A percentile compares a stretch with the other conserved stretches of the same genome.
Conservation (phyloP, 2,797 vertebrate genomes). For the Sebastes vulpes region DNA sequence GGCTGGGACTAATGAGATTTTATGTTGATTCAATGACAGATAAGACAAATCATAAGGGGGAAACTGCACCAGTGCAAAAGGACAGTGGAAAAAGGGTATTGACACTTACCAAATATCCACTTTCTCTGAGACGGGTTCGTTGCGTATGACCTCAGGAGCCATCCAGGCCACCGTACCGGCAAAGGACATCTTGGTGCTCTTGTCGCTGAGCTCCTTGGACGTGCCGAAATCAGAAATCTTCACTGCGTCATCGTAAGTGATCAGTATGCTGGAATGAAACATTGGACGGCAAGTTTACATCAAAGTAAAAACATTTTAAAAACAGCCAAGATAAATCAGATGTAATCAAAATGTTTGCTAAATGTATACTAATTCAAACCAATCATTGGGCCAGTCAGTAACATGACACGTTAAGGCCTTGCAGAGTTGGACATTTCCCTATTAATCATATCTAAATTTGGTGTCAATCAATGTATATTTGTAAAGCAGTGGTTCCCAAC, state of each 20-base stretch:
- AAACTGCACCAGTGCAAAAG: background rate
- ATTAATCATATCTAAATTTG: background rate
- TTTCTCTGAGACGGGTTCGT: conserved; percentile 97
- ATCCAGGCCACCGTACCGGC: conserved; percentile 99
- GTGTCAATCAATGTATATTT: background rate
- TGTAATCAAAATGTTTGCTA: background rate
- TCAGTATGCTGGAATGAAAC: conserved; percentile 90
- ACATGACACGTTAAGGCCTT: background rate
- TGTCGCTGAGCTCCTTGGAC: conserved; percentile 96
- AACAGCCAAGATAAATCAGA: background rate
- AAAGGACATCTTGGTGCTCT: conserved; percentile 99
- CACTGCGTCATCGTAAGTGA: conserved; percentile 96
- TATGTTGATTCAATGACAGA: conserved; percentile 56
- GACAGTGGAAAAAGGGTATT: background rate
- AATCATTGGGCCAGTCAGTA: background rate
- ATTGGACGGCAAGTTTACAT: background rate
- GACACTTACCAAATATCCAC: conserved; percentile 95
- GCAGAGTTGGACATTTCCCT: fast-evolving
- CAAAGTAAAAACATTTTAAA: conserved; percentile 61
- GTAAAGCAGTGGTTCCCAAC: background rate
- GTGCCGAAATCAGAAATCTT: conserved; percentile 99
- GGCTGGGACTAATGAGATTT: conserved; percentile 63
- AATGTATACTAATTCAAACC: background rate
- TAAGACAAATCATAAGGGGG: conserved; percentile 46
- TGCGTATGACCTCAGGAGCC: conserved; percentile 97